Percentiles rank a stretch among this genome's conserved stretches.
Conservation (phyloP, 35 echinoderm and acorn worm genomes). For the Nesometra sesokonis region DNA sequence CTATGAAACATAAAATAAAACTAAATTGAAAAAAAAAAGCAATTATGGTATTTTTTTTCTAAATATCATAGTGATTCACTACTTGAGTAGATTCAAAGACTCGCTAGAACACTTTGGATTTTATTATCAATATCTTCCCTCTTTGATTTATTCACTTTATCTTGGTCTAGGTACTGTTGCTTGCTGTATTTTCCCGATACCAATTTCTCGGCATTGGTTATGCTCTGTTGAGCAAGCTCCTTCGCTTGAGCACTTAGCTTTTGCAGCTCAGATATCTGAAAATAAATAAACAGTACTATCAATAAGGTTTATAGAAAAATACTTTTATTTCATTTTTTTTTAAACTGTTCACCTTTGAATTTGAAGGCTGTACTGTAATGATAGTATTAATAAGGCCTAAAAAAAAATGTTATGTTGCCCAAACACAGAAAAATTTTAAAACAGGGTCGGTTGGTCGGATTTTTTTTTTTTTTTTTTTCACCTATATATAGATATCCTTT, state of each 20-base stretch:
- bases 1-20: too few species aligned
- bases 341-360: too few species aligned
- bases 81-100: constrained; percentile 19
- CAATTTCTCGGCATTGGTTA: constrained; percentile 88
- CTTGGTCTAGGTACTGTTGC: constrained; percentile 80
- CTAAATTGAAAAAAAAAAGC: too few species aligned
- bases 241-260: constrained; percentile 55
- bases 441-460: too few species aligned
- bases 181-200: constrained; percentile 67
- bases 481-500: too few species aligned
- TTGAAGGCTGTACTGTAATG: neutral
- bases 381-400: neutral
- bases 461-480: too few species aligned
- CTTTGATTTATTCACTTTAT: constrained; percentile 63
- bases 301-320: too few species aligned
- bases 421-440: too few species aligned
- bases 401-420: too few species aligned
- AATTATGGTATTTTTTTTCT: too few species aligned
- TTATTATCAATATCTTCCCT: constrained; percentile 53
- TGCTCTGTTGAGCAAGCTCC: constrained; percentile 45
- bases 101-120: constrained; percentile 44
- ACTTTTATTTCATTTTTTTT: too few species aligned
- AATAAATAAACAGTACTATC: neutral
- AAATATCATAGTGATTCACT: neutral
- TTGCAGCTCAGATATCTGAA: constrained; percentile 68